Evolutionary conservation across 1,140 invertebrate species (phyloP), one percentile per base, ranked within the genome.

Genomic region (Drosophila erecta): DNA sequence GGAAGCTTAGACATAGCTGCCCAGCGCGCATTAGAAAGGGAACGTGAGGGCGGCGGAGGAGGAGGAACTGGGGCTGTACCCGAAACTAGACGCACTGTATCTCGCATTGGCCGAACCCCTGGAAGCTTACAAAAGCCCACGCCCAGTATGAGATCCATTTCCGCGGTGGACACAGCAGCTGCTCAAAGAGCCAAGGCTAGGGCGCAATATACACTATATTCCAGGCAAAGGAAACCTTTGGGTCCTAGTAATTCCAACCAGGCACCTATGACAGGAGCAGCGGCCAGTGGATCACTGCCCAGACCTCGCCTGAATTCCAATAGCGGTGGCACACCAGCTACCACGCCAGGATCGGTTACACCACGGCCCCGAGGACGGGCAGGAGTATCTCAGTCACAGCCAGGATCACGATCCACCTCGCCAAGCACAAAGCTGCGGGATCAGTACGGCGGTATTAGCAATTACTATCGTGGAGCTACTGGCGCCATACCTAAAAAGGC

Each of bases 121-220:
- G 73, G 75, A 40, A 71, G 74, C 3, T 40, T 91, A 41, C 90
- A 91, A 27, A 92, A 92, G 49, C 69, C 91, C 0, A 67, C 90
- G 17, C 77, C 93, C 50, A 94, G 93, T 61, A 94, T 93, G 81
- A 95, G 98, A 66, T 98, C 98, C 47, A 97, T 97, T 86, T 98
- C 97, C 76, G 98, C 98, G 41, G 97, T 98, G 87, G 98, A 99
- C 94, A 94, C 97, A 56, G 96, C 96, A 78, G 97, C 97, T 10
- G 97, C 95, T 24, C 96, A 97, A 92, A 93, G 97, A 55, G 97
- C 97, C 15, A 96, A 96, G 79, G 96, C 95, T 0, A 94, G 97
- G 61, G 95, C 96, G 35, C 94, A 96, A 70, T 97, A 97, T 92
- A 96, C 96, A 17, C 95, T 95, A 72, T 94, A 96, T 91, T 95